Percentiles rank a stretch among this genome's conserved stretches.
Evolutionary conservation across 2,113 vertebrate genomes (phyloP).

Genomic region (Aplodontia rufa): DNA sequence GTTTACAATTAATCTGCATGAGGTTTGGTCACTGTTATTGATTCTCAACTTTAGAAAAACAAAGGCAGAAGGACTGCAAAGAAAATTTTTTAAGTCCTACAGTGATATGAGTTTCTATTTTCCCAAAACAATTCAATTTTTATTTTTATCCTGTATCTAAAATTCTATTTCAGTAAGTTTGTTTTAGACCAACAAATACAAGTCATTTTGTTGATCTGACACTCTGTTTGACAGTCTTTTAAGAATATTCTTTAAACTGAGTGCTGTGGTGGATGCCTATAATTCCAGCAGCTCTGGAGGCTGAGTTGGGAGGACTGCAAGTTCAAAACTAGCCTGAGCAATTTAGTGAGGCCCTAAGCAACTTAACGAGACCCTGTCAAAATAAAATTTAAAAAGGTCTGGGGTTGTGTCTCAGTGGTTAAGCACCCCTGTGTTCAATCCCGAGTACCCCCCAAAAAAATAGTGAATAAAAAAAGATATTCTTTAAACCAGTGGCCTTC

Average conservation of each 20-base stretch:
- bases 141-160: not conserved
- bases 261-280: too few relatives aligned
- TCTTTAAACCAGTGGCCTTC: not conserved
- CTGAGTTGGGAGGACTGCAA: too few relatives aligned
- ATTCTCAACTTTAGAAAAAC: not conserved
- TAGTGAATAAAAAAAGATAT: not conserved
- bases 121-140: not conserved
- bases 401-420: too few relatives aligned
- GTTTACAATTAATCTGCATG: not conserved
- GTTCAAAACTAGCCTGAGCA: too few relatives aligned
- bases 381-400: too few relatives aligned
- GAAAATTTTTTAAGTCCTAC: not conserved
- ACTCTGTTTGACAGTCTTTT: not conserved
- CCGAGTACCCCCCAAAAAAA: too few relatives aligned
- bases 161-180: slow-evolving; percentile 2
- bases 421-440: too few relatives aligned
- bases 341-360: too few relatives aligned
- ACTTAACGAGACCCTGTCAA: too few relatives aligned
- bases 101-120: not conserved
- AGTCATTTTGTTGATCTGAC: not conserved
- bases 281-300: too few relatives aligned
- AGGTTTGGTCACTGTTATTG: not conserved
- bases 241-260: not conserved
- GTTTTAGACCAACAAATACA: not conserved
- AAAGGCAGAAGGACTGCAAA: not conserved